Evolutionary conservation across 2,888 invertebrate genomes (phyloP).

Genomic region (Tetramorium bicarinatum): DNA sequence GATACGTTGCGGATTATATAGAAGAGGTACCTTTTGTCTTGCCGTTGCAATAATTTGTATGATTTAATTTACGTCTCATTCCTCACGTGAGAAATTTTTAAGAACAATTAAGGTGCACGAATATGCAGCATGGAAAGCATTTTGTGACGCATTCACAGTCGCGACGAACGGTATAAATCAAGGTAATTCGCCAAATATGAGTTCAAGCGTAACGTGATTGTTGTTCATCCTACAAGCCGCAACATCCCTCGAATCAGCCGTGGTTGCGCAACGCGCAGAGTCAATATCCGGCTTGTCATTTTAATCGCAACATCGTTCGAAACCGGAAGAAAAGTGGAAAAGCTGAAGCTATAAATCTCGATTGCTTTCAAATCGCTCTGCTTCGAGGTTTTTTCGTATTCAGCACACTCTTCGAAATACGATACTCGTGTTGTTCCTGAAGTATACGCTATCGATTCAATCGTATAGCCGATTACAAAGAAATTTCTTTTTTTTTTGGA

Average conservation of each 20-base stretch:
- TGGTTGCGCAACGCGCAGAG: conserved; percentile 4
- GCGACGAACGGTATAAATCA: conserved; percentile 1
- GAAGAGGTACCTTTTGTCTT: neutral
- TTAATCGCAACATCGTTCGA: neutral
- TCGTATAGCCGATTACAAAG: neutral
- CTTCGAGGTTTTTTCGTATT: neutral
- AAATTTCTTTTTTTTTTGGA: neutral
- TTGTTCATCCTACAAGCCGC: neutral
- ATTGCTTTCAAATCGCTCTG: neutral
- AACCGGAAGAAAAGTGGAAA: conserved; percentile 12
- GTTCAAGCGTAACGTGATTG: neutral
- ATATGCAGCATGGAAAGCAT: neutral
- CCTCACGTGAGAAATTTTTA: neutral
- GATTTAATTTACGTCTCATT: conserved; percentile 10
- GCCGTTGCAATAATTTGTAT: neutral
- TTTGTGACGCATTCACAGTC: neutral
- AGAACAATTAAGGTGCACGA: conserved; percentile 9
- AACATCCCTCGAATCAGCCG: neutral
- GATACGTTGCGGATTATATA: neutral
- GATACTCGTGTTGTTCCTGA: neutral
- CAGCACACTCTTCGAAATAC: neutral
- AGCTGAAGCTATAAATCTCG: neutral
- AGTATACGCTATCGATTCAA: neutral
- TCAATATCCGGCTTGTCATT: conserved; percentile 26
- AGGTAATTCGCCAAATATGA: neutral